Evolutionary conservation across 2,888 invertebrate species (phyloP), one percentile per base, ranked within the genome.

Genomic region (Bellardia pandia): DNA sequence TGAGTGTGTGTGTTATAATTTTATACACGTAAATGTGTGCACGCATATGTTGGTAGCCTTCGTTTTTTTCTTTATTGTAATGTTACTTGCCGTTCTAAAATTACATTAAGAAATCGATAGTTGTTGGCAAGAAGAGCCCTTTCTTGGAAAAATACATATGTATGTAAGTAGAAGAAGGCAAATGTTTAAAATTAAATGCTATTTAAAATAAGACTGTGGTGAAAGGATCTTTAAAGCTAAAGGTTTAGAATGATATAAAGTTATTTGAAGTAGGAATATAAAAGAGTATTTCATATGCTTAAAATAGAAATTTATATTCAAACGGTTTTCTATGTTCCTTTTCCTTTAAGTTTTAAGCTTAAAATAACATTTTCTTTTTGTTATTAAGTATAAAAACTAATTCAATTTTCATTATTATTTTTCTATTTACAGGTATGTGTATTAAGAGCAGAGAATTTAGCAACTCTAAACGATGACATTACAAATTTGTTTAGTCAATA

Each of bases 151-250:
- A 13, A 68, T 53, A n/a, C n/a, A n/a, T n/a, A 23, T 23, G 23
- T 23, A 23, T 23, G 1, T n/a, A 30, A 64, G 42, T 42, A 33
- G n/a, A 40, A 74, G 8, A 80, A 87, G 75, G 76, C 81, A 60
- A 86, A 88, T 84, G 86, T 78, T 84, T 74, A 86, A 89, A 89
- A 91, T 90, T 89, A 89, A 89, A 66, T 64, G n/a, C 40, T 14
- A n/a, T 78, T 84, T 48, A 56, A 77, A 42, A 76, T 51, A 56
- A 56, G 23, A 56, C 3, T 16, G 2, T 23, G 16, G 8, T 56
- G 9, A 13, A 23, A 48, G 16, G 16, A 64, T 37, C 37, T 13
- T 53, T 62, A 13, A 33, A 51, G 7, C 2, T 16, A 40, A 40
- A 23, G 14, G 51, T 66, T 30, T 42, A 5, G 42, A 37, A 23